A percentile compares a stretch with the other conserved stretches of the same genome.
phyloP scores from a whole-genome alignment of 2,888 invertebrate species.

The Mongoloraphidia duomilia region DNA sequence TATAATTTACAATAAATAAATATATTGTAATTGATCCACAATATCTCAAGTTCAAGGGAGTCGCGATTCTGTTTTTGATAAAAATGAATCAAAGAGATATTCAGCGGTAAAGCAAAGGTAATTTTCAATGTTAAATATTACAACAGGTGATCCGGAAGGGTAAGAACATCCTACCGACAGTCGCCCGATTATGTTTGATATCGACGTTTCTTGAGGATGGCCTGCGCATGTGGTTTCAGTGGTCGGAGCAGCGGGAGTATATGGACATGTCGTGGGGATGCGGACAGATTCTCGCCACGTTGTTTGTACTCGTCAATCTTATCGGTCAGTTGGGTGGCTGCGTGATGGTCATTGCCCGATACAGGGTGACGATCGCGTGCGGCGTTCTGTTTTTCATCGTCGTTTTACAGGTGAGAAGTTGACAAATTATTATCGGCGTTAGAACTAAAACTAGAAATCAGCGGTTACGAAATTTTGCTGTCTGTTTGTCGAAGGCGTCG shows the following conservation, averaged over 20 bases:
- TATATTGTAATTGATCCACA: too few species aligned
- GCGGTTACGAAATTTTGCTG: too few species aligned
- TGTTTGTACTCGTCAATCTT: conserved; percentile 92
- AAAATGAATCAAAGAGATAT: background rate
- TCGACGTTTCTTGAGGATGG: conserved; percentile 99
- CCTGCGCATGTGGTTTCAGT: conserved; percentile 97
- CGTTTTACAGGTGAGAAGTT: conserved; percentile 64
- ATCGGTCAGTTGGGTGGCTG: conserved; percentile 93
- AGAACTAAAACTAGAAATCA: too few species aligned
- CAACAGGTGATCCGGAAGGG: conserved; percentile 79
- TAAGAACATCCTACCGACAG: conserved; percentile 84
- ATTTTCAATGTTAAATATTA: conserved; percentile 6
- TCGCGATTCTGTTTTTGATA: background rate
- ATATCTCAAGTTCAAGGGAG: background rate
- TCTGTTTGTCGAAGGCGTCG: too few species aligned
- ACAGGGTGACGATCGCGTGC: conserved; percentile 83
- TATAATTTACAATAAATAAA: too few species aligned
- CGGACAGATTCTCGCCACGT: conserved; percentile 81
- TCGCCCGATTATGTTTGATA: conserved; percentile 91
- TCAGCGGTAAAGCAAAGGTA: conserved; percentile 4
- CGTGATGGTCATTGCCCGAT: conserved; percentile 85
- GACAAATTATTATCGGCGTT: background rate
- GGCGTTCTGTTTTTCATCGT: conserved; percentile 91
- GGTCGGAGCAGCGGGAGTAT: conserved; percentile 93
- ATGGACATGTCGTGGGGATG: conserved; percentile 97